Conservation (phyloP, 2,888 invertebrate species). For the Diloba caeruleocephala region DNA sequence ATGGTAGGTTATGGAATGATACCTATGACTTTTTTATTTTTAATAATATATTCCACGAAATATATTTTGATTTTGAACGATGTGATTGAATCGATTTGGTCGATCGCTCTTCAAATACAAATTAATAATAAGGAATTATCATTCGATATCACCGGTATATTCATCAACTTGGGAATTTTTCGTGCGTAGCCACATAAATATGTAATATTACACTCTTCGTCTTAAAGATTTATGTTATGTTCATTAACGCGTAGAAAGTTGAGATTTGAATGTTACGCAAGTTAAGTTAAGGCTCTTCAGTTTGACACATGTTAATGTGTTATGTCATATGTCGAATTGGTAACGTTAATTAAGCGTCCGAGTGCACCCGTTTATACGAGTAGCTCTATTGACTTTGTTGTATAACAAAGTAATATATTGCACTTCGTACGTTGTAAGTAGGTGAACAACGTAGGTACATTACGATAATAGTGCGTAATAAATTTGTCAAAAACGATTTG, state of each 20-base stretch:
- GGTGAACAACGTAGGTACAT: conserved; percentile 23
- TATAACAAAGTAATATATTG: conserved; percentile 38
- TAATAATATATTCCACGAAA: too few species aligned
- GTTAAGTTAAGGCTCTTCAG: conserved; percentile 37
- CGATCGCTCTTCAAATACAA: conserved; percentile 15
- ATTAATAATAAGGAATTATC: conserved; percentile 15
- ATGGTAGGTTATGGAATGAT: too few species aligned
- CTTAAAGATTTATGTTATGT: conserved; percentile 2
- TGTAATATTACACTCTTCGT: not conserved
- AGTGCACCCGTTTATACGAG: conserved; percentile 37
- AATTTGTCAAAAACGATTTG: conserved; percentile 15
- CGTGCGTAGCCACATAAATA: conserved; percentile 21
- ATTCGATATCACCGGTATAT: too few species aligned
- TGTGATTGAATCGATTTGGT: too few species aligned
- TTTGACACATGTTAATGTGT: conserved; percentile 42
- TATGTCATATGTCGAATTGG: conserved; percentile 51
- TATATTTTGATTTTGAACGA: too few species aligned
- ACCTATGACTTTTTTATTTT: too few species aligned
- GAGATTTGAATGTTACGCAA: conserved; percentile 56
- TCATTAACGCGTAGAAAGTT: conserved; percentile 54
- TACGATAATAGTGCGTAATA: not conserved
- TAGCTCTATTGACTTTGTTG: conserved; percentile 46
- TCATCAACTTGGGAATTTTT: conserved; percentile 1
- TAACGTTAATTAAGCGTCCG: conserved; percentile 42
- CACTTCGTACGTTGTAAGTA: conserved; percentile 22